A percentile compares a stretch with the other conserved stretches of the same genome.
phyloP scores from a whole-genome alignment of 2,113 vertebrate species.

The Perccottus glenii region DNA sequence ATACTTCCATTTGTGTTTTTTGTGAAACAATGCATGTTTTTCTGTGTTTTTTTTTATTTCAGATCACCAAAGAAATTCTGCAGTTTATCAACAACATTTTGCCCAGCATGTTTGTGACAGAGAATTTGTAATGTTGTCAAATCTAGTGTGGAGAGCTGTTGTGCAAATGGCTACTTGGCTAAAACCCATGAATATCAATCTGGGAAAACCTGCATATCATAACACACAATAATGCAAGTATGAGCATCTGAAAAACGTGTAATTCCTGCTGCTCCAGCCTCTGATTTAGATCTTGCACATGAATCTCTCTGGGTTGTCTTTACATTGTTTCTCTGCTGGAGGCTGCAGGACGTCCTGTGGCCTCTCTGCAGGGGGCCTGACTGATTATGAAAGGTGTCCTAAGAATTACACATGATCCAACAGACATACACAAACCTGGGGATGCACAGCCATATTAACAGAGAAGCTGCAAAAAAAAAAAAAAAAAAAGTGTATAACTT shows the following conservation, averaged over 20 bases:
- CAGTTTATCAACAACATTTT: neutral
- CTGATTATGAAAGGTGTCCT: slow-evolving; percentile 51
- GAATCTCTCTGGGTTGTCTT: neutral
- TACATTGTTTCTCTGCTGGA: slow-evolving; percentile 22
- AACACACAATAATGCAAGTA: neutral
- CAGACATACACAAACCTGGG: slow-evolving; percentile 12
- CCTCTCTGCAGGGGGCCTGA: slow-evolving; percentile 21
- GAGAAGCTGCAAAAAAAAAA: neutral
- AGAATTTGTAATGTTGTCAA: slow-evolving; percentile 11
- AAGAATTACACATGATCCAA: slow-evolving; percentile 37
- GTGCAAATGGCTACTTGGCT: slow-evolving; percentile 5
- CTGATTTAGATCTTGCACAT: neutral
- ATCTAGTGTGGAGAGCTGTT: neutral
- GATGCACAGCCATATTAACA: slow-evolving; percentile 5
- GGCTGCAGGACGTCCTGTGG: slow-evolving; percentile 37
- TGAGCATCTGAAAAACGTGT: neutral
- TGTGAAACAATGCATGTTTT: neutral
- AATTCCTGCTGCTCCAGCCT: neutral
- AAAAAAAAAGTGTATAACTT: too few species aligned
- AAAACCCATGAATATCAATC: neutral
- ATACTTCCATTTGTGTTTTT: neutral
- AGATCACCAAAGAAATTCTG: neutral
- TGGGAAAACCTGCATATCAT: neutral
- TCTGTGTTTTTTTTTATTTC: neutral
- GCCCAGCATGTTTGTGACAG: neutral